Base-by-base conservation (phyloP, 2,888 invertebrate genomes). In the Stratiomys singularior region DNA sequence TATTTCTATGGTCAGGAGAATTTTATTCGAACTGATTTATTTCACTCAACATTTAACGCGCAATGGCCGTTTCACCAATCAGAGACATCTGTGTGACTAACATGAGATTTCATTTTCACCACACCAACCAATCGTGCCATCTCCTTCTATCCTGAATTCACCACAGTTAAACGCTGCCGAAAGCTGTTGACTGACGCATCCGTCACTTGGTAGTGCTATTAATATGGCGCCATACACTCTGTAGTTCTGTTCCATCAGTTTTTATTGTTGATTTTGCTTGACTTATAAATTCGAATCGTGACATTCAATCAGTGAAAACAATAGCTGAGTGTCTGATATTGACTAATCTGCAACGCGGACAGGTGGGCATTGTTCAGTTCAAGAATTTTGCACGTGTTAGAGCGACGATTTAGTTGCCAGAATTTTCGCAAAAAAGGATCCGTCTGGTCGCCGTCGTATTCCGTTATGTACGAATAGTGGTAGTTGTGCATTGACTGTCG, bases 141-240 rank as follows among this genome's bases (percentile, higher is more conserved):
- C 58, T 60, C 58, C 13, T 60, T 60, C 58, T 21, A 1, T 4
- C 58, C 13, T 21, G 25, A 60, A 23, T 60, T 5, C 58, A 52
- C n/a, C 18, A 18, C 15, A 4, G 52, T 18, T 15, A 52, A 52
- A 18, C 52, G 52, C 58, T 25, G 13, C 23, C 23, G 18, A 23
- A 4, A 5, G 58, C 23, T 60, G 58, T 13, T 64, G 30, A 2
- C 25, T 69, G 47, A 21, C 69, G 69, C 1, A 47, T 47, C n/a
- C 47, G 69, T 25, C 69, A 44, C 25, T n/a, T 18, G 69, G 37
- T 46, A 15, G 46, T 46, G 47, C 21, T 23, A 44, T 69, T 44
- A 69, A 69, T 69, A 69, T 69, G 69, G 69, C 69, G 69, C 69
- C 47, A 69, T 18, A 21, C 44, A 7, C 18, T 23, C 9, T 44